Percentiles rank a stretch among this genome's conserved stretches.
These are phyloP conservation scores for Aegotheles bennettii DNA, from an alignment of 2,113 vertebrate species.

Conservation along the genomic window DNA sequence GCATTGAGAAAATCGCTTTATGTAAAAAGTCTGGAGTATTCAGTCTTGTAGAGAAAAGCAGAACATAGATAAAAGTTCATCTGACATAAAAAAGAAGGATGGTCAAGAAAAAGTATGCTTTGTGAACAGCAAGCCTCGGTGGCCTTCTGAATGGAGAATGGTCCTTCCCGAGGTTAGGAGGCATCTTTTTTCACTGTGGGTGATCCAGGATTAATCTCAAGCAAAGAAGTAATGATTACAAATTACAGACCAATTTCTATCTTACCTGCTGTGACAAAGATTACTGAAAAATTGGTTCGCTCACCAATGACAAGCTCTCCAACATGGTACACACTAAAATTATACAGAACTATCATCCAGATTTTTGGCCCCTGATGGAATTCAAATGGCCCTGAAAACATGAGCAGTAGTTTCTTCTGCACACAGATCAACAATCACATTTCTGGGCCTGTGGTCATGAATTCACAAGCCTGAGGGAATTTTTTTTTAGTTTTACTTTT, in stretches of 20 bases:
- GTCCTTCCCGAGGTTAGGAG: constrained; percentile 20
- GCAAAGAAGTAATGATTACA: constrained; percentile 66
- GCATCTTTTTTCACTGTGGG: constrained; percentile 51
- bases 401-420: background rate
- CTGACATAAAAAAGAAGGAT: constrained; percentile 3
- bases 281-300: constrained; percentile 65
- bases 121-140: constrained; percentile 18
- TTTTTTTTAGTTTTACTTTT: background rate
- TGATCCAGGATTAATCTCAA: constrained; percentile 63
- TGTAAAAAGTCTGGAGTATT: constrained; percentile 7
- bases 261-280: constrained; percentile 64
- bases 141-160: constrained; percentile 25
- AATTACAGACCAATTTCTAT: constrained; percentile 63
- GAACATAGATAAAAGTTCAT: constrained; percentile 37
- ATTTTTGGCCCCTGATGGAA: constrained; percentile 53
- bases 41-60: constrained; percentile 14
- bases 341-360: constrained; percentile 17
- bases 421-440: background rate
- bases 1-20: background rate
- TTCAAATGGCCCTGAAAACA: constrained; percentile 31
- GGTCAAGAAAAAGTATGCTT: constrained; percentile 39
- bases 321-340: constrained; percentile 38
- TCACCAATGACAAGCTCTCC: constrained; percentile 40
- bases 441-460: background rate
- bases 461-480: background rate